A percentile compares a stretch with the other conserved stretches of the same genome.
phyloP scores from a whole-genome alignment of 2,797 vertebrate species.

The Aythya fuligula region DNA sequence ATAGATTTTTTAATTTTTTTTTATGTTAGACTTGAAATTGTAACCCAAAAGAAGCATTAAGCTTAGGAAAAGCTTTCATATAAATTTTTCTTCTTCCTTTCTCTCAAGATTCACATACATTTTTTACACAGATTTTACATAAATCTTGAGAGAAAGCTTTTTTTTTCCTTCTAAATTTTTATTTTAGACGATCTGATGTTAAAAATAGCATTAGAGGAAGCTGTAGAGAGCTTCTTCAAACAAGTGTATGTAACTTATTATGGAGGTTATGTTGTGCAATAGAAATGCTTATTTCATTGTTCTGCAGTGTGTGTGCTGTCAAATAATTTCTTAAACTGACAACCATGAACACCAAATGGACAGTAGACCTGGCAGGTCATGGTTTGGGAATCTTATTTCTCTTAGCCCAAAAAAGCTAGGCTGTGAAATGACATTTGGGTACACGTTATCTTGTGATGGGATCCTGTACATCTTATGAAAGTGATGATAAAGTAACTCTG shows the following conservation, averaged over 20 bases:
- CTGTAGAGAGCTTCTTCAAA: background rate
- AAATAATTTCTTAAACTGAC: no score
- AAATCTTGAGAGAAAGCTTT: background rate
- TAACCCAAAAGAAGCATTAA: background rate
- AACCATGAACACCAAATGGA: background rate
- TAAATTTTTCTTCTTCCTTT: background rate
- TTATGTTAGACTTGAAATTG: background rate
- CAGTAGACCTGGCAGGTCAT: background rate
- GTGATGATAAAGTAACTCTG: background rate
- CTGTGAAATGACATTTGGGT: background rate
- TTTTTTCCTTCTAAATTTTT: background rate
- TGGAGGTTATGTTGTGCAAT: background rate
- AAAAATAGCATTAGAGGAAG: background rate
- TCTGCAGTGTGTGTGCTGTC: background rate
- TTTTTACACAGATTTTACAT: background rate
- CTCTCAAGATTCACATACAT: no score
- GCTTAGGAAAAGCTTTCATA: background rate
- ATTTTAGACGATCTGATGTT: background rate
- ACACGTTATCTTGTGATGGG: background rate
- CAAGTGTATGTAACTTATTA: background rate
- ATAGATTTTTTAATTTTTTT: background rate
- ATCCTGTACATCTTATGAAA: background rate
- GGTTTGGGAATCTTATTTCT: background rate
- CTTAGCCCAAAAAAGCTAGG: background rate
- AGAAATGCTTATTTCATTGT: background rate